phyloP scores from a whole-genome alignment of 2,888 invertebrate species.

The Sturmia bella region DNA sequence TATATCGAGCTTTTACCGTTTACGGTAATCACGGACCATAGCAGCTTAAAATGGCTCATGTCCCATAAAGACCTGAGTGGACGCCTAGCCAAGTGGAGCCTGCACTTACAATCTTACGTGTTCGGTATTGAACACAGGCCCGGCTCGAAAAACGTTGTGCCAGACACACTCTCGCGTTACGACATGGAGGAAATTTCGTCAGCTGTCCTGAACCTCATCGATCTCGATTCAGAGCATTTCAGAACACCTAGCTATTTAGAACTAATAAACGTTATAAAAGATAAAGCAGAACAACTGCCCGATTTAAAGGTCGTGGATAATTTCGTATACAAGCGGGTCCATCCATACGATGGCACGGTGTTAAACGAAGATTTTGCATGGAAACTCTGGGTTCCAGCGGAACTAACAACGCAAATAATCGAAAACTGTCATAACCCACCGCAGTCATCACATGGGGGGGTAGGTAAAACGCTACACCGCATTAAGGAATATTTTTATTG shows the following conservation, averaged over 20 bases:
- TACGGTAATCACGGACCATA: conserved; percentile 1
- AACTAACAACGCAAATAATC: background rate
- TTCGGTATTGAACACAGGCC: background rate
- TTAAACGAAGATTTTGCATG: background rate
- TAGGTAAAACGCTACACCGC: conserved; percentile 17
- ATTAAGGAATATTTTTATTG: conserved; percentile 38
- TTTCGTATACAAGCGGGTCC: background rate
- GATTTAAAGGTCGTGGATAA: background rate
- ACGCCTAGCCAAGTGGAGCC: background rate
- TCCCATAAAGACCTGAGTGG: background rate
- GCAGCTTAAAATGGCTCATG: background rate
- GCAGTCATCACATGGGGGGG: conserved; percentile 28
- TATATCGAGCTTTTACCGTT: background rate
- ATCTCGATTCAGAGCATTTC: background rate
- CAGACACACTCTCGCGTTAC: no score
- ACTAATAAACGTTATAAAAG: background rate
- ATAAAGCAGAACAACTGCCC: no score
- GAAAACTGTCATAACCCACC: conserved; percentile 29
- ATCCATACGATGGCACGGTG: background rate
- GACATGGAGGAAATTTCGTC: no score
- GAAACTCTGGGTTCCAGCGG: background rate
- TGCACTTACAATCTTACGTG: background rate
- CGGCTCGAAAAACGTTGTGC: no score
- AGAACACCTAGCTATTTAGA: background rate
- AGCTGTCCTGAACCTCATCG: background rate